Percentiles rank a stretch among this genome's conserved stretches.
Conservation (phyloP, 2,888 invertebrate species). For the Norana najaformis region DNA sequence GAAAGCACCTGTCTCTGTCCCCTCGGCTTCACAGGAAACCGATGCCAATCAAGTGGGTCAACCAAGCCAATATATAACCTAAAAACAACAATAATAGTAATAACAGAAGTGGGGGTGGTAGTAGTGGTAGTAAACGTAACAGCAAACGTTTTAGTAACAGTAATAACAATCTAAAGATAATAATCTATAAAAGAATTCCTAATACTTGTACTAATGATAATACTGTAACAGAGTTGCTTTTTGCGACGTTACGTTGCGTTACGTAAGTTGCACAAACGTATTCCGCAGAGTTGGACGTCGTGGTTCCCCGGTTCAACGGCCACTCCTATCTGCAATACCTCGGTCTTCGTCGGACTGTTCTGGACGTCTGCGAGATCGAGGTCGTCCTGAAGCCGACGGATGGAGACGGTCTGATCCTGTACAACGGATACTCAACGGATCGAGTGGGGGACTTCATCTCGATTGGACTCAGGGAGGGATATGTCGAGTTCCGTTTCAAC, state of each 20-base stretch:
- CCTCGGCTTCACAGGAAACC: slow-evolving; percentile 85
- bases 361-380: slow-evolving; percentile 86
- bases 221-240: too few species aligned
- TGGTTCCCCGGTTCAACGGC: slow-evolving; percentile 88
- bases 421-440: slow-evolving; percentile 85
- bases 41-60: slow-evolving; percentile 75
- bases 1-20: slow-evolving; percentile 77
- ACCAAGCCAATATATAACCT: not conserved
- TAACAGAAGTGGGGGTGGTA: too few species aligned
- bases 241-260: too few species aligned
- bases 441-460: slow-evolving; percentile 87
- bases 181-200: too few species aligned
- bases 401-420: slow-evolving; percentile 73
- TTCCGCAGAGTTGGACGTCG: slow-evolving; percentile 42
- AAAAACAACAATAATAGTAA: not conserved
- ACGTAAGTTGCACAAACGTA: not conserved
- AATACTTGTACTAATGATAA: too few species aligned
- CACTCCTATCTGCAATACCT: slow-evolving; percentile 86
- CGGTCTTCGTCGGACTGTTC: slow-evolving; percentile 79
- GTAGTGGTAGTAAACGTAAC: too few species aligned
- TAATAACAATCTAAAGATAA: too few species aligned
- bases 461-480: slow-evolving; percentile 77
- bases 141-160: too few species aligned
- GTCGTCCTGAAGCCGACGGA: slow-evolving; percentile 77
- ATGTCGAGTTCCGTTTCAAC: slow-evolving; percentile 84